Evolutionary conservation across 2,797 vertebrate species (phyloP).

Genomic region (Sebastiscus albofasciatus): DNA sequence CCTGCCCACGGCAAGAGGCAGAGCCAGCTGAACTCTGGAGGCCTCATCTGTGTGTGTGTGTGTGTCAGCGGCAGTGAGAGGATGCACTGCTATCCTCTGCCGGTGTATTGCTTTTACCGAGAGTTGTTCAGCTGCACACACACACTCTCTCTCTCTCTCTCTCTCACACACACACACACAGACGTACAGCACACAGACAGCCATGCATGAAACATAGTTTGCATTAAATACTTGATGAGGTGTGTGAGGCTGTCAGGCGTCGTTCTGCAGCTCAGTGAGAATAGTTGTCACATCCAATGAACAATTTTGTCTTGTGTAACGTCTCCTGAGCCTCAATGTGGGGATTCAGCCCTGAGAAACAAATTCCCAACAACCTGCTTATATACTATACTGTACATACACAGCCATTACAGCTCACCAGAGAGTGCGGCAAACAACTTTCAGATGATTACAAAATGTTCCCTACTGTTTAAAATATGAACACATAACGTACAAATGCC

Average conservation of each 20-base stretch:
- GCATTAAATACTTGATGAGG: conserved; percentile 79
- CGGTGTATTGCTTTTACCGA: conserved; percentile 36
- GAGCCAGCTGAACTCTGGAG: conserved; percentile 67
- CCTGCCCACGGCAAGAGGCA: conserved; percentile 52
- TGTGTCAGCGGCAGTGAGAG: neutral
- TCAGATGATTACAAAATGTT: conserved; percentile 6
- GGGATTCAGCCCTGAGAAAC: conserved; percentile 39
- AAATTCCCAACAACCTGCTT: conserved; percentile 46
- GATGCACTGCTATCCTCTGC: conserved; percentile 27
- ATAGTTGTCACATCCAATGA: conserved; percentile 69
- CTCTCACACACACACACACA: conserved; percentile 19
- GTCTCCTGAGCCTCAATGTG: conserved; percentile 53
- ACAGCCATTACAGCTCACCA: neutral
- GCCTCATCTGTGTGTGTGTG: conserved; percentile 48
- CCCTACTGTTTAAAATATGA: conserved; percentile 10
- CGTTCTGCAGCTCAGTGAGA: conserved; percentile 59
- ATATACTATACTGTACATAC: conserved; percentile 5
- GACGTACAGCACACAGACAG: conserved; percentile 49
- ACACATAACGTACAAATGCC: neutral
- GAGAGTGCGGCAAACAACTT: neutral
- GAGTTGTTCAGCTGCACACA: conserved; percentile 38
- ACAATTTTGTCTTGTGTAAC: conserved; percentile 68
- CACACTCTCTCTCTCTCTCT: neutral
- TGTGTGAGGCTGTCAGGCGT: conserved; percentile 69
- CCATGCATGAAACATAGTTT: conserved; percentile 75